Evolutionary conservation across 1,140 invertebrate species (phyloP).

Genomic region (Heliconius nattereri): DNA sequence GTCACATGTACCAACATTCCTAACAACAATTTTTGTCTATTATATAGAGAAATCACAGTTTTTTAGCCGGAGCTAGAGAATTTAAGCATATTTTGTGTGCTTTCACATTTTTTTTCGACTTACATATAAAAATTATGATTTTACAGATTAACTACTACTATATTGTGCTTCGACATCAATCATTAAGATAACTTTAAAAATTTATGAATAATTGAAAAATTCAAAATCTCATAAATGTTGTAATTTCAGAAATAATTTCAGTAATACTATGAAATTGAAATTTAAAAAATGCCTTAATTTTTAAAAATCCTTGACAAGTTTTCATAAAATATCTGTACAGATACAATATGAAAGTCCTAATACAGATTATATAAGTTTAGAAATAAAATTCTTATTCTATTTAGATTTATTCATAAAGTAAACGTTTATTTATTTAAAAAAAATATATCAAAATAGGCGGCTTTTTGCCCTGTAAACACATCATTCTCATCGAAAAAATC

Average conservation of each 20-base stretch:
- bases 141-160: background rate
- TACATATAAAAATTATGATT: background rate
- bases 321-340: background rate
- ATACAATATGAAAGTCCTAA: background rate
- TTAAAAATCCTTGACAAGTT: no score
- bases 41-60: constrained; percentile 28
- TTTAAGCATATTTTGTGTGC: constrained; percentile 13
- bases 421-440: background rate
- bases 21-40: constrained; percentile 28
- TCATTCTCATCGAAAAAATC: background rate
- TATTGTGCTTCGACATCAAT: background rate
- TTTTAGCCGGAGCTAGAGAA: background rate
- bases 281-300: no score
- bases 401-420: background rate
- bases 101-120: constrained; percentile 12
- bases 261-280: no score
- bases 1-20: constrained; percentile 18
- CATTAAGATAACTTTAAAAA: background rate
- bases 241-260: no score
- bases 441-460: constrained; percentile 3
- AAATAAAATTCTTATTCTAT: background rate
- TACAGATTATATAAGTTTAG: background rate
- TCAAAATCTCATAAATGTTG: no score
- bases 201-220: no score
- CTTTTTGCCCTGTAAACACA: background rate